Evolutionary conservation across 1,140 invertebrate genomes (phyloP).

Genomic region (Argopecten irradians): DNA sequence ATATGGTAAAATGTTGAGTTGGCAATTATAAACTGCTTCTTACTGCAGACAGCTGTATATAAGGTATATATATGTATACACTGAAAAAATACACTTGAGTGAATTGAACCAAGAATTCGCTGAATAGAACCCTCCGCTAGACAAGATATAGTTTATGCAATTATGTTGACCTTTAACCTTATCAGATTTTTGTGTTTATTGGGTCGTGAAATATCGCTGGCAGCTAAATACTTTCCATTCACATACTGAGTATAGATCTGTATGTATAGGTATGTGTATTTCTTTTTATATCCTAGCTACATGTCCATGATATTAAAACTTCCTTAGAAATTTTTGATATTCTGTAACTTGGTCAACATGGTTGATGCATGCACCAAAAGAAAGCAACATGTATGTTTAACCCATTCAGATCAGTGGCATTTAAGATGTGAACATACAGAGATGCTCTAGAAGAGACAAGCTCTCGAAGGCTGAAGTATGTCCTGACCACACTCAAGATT

Average conservation of each 20-base stretch:
- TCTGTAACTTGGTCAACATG: too few relatives aligned
- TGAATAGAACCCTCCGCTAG: not conserved
- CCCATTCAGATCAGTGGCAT: too few relatives aligned
- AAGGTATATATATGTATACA: not conserved
- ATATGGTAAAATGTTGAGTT: too few relatives aligned
- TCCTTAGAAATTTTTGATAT: not conserved
- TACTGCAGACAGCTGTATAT: too few relatives aligned
- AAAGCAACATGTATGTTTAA: too few relatives aligned
- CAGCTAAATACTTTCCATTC: slow-evolving; percentile 17
- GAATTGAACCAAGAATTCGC: not conserved
- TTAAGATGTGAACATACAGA: too few relatives aligned
- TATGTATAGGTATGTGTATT: not conserved
- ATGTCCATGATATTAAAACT: not conserved
- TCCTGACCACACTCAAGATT: too few relatives aligned
- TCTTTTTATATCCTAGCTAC: not conserved
- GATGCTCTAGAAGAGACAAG: too few relatives aligned
- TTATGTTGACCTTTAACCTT: slow-evolving; percentile 15
- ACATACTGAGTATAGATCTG: not conserved
- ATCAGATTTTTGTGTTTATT: slow-evolving; percentile 12
- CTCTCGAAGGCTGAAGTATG: too few relatives aligned
- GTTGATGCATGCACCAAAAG: too few relatives aligned
- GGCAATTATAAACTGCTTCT: too few relatives aligned
- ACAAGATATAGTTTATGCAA: not conserved
- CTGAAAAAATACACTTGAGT: not conserved
- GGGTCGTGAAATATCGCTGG: slow-evolving; percentile 3